phyloP scores from a whole-genome alignment of 2,797 vertebrate genomes.

The Lophius americanus region DNA sequence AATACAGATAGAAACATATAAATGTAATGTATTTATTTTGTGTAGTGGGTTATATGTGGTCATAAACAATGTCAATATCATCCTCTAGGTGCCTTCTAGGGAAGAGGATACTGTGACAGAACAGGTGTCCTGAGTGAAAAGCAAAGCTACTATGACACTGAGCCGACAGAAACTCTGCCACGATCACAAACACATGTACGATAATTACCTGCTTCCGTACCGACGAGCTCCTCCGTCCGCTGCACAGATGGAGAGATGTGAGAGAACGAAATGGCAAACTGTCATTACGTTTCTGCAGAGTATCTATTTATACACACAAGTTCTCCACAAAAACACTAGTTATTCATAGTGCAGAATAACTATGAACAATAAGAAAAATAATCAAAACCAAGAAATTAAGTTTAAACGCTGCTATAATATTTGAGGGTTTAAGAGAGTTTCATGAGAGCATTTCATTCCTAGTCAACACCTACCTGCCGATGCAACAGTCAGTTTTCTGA shows the following conservation, averaged over 20 bases:
- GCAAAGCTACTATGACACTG: conserved; percentile 20
- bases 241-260: conserved; percentile 50
- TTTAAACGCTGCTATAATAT: conserved; percentile 42
- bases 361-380: conserved; percentile 57
- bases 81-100: background rate
- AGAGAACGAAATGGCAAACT: conserved; percentile 53
- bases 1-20: background rate
- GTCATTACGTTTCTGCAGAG: conserved; percentile 72
- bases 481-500: conserved; percentile 94
- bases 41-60: background rate
- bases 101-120: conserved; percentile 23
- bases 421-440: conserved; percentile 13
- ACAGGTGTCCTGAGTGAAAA: conserved; percentile 38
- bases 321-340: conserved; percentile 51
- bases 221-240: conserved; percentile 89
- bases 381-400: conserved; percentile 62
- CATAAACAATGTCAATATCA: conserved; percentile 6
- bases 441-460: conserved; percentile 53
- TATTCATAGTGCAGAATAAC: conserved; percentile 46
- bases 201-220: conserved; percentile 94
- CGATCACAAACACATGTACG: conserved; percentile 12
- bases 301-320: conserved; percentile 72
- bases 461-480: conserved; percentile 90
- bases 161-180: conserved; percentile 25
- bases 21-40: background rate